Evolutionary conservation across 2,113 vertebrate species (phyloP), one percentile per base, ranked within the genome.

Genomic region (Lasiurus cinereus): DNA sequence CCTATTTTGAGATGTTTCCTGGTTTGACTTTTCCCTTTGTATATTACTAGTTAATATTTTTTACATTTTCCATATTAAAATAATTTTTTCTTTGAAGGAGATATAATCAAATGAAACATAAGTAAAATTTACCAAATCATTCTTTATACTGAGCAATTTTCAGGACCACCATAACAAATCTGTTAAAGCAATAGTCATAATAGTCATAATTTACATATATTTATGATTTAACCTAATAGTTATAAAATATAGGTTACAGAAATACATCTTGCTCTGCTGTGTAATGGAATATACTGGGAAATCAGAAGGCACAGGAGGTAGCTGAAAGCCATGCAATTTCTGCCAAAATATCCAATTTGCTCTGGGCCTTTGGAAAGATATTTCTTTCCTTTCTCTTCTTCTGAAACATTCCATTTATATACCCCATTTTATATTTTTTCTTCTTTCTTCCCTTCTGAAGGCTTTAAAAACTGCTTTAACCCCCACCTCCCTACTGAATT

Each of bases 91-190:
- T 78, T 89, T 93, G 59, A 69, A 92, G 39, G 29, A 29, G 11
- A 50, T 72, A 84, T 9, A 56, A 85, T 54, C 59, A 85, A 73
- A 3, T 90, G 50, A 94, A 94, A 90, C 21, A 89, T 67, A 91
- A 74, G 10, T 64, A 39, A 50, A 48, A n/a, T 83, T 92, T 84
- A 33, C 46, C 31, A 27, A 87, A 43, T 90, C n/a, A 59, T 7
- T 43, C 22, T 6, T 95, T 84, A 56, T 31, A 76, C 24, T 46
- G 72, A 50, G 36, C 94, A 96, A 50, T 64, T 86, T 67, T 74
- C 22, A 77, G 76, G 87, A 83, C 2, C 50, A 83, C 74, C 24
- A 48, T 62, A 80, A 33, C 2, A 50, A 90, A 86, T 48, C 16
- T 21, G 52, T 67, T 87, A 90, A 4, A 80, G 8, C 31, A 87